phyloP scores from a whole-genome alignment of 2,888 invertebrate species.

The Pinctada fucata region DNA sequence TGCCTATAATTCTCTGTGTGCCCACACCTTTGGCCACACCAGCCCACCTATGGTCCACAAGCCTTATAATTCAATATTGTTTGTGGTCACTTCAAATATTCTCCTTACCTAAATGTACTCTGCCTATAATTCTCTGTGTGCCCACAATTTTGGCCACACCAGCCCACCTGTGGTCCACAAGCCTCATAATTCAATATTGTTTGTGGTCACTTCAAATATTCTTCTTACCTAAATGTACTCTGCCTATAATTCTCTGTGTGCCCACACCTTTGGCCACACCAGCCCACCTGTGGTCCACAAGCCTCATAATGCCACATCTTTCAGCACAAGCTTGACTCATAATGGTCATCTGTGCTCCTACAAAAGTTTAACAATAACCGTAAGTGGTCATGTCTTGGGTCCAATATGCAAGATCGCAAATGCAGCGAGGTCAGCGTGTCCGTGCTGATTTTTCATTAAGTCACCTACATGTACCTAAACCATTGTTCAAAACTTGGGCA shows the following conservation, averaged over 20 bases:
- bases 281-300: conserved; percentile 91
- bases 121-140: conserved; percentile 94
- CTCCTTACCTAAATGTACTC: conserved; percentile 85
- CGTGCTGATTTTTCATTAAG: too few species aligned
- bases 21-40: conserved; percentile 99
- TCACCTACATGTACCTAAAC: too few species aligned
- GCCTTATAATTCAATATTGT: conserved; percentile 72
- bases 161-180: conserved; percentile 91
- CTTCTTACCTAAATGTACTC: conserved; percentile 85
- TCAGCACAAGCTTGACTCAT: conserved; percentile 98
- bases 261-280: conserved; percentile 99
- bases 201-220: too few species aligned
- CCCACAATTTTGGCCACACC: conserved; percentile 99
- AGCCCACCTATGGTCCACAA: conserved; percentile 91
- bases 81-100: too few species aligned
- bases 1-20: conserved; percentile 94
- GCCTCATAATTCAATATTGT: conserved; percentile 71
- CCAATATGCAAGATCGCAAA: too few species aligned
- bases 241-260: conserved; percentile 94
- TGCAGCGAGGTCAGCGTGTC: too few species aligned
- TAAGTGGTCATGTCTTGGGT: too few species aligned
- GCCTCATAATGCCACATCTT: conserved; percentile 80
- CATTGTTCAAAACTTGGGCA: too few species aligned
- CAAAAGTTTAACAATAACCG: neutral
- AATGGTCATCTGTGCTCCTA: conserved; percentile 96